These are phyloP conservation scores for Tetraodon nigroviridis DNA, from an alignment of 2,113 vertebrate genomes.

Conservation along the genomic window DNA sequence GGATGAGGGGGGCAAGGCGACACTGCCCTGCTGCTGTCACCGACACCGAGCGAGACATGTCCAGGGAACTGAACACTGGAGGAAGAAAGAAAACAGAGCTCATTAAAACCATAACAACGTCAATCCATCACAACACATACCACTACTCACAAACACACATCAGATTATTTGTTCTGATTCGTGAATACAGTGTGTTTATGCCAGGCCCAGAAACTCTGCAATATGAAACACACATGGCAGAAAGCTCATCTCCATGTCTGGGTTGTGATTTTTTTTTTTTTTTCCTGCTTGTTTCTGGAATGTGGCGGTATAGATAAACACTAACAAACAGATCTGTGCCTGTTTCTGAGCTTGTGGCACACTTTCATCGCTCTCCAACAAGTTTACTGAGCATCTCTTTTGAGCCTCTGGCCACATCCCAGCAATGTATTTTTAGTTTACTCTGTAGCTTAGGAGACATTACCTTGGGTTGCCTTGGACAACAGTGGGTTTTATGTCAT, in stretches of 20 bases:
- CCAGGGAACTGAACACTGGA: conserved; percentile 91
- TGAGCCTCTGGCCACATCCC: conserved; percentile 30
- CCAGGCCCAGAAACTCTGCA: too few relatives aligned
- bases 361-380: too few relatives aligned
- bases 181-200: too few relatives aligned
- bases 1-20: conserved; percentile 94
- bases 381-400: conserved; percentile 21
- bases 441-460: conserved; percentile 33
- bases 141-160: conserved; percentile 3
- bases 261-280: too few relatives aligned
- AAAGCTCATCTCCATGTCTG: too few relatives aligned
- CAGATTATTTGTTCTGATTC: too few relatives aligned
- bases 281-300: too few relatives aligned
- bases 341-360: background rate
- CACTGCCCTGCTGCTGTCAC: conserved; percentile 93
- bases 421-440: conserved; percentile 40
- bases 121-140: background rate
- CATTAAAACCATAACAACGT: conserved; percentile 12
- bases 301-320: too few relatives aligned
- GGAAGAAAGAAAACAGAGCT: background rate
- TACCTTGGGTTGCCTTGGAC: conserved; percentile 51
- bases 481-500: conserved; percentile 7
- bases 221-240: too few relatives aligned
- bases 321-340: too few relatives aligned
- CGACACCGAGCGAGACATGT: conserved; percentile 95